Percentiles rank a stretch among this genome's conserved stretches.
These are phyloP conservation scores for Copsychus sechellarum DNA, from an alignment of 2,113 vertebrate genomes.

Conservation along the genomic window DNA sequence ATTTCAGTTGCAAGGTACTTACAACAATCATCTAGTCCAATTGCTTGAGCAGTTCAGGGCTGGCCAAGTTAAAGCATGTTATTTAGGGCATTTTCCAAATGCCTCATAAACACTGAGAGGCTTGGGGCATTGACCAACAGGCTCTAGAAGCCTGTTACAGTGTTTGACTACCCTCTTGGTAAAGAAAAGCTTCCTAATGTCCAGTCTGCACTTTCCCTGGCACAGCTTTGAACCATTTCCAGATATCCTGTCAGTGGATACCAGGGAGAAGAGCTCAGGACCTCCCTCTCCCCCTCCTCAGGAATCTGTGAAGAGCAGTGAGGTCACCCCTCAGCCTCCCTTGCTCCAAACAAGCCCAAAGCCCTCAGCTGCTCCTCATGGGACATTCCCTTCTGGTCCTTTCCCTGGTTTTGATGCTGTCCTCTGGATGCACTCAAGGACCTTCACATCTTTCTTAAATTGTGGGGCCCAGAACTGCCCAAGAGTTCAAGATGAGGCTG, in stretches of 20 bases:
- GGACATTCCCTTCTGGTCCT: no score
- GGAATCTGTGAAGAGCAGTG: not conserved
- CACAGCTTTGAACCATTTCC: not conserved
- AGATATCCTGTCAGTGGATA: rapidly evolving
- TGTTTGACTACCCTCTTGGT: rapidly evolving
- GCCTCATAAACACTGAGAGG: no score
- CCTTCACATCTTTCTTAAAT: no score
- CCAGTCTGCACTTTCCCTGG: not conserved
- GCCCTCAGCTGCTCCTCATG: no score
- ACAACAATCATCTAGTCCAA: not conserved
- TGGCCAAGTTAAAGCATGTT: not conserved
- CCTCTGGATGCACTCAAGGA: no score
- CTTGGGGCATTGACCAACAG: rapidly evolving
- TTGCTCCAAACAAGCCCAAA: no score
- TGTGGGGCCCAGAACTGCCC: no score
- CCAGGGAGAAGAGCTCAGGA: not conserved
- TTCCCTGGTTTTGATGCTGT: no score
- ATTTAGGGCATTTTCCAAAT: not conserved
- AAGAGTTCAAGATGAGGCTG: no score
- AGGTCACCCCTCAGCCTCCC: no score
- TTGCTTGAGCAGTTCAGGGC: not conserved
- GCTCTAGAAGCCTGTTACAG: no score
- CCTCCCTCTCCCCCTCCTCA: not conserved
- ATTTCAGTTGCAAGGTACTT: not conserved
- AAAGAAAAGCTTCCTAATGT: not conserved